A percentile compares a stretch with the other conserved stretches of the same genome.
Evolutionary conservation across 2,888 invertebrate genomes (phyloP).

Genomic region (Neelides folsomi): DNA sequence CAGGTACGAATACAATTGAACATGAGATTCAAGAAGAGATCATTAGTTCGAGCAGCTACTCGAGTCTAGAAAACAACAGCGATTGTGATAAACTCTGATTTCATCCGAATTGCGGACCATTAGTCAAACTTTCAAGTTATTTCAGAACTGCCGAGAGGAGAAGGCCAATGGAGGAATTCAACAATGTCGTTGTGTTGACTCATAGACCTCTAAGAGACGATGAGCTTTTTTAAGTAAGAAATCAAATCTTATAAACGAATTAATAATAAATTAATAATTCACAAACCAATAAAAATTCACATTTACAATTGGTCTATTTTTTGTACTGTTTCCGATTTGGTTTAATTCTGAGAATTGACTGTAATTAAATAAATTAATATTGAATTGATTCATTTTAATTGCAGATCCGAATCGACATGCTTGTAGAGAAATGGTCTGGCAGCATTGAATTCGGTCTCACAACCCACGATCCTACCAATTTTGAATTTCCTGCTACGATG

Average conservation of each 20-base stretch:
- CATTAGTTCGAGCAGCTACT: slow-evolving; percentile 7
- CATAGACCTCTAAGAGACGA: slow-evolving; percentile 72
- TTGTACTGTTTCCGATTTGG: no score
- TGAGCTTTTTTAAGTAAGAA: slow-evolving; percentile 78
- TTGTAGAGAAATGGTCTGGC: slow-evolving; percentile 92
- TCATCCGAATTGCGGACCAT: slow-evolving; percentile 73
- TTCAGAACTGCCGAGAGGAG: slow-evolving; percentile 70
- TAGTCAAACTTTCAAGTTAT: slow-evolving; percentile 71
- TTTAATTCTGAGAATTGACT: no score
- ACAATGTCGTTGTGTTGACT: slow-evolving; percentile 54
- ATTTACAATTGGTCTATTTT: no score
- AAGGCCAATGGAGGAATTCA: slow-evolving; percentile 35
- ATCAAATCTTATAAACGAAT: no score
- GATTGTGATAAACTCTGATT: slow-evolving; percentile 58
- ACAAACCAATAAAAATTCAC: no score
- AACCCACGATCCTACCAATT: slow-evolving; percentile 73
- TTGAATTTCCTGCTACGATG: slow-evolving; percentile 93
- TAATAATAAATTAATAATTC: no score
- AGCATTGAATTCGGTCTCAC: slow-evolving; percentile 88
- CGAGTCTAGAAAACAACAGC: slow-evolving; percentile 25
- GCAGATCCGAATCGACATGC: slow-evolving; percentile 72
- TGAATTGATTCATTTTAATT: slow-evolving; percentile 16
- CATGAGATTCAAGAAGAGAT: slow-evolving; percentile 24
- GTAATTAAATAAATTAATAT: no score
- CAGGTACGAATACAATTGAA: slow-evolving; percentile 31